A percentile compares a stretch with the other conserved stretches of the same genome.
Evolutionary conservation across 2,888 invertebrate genomes (phyloP).

Genomic region (Pollenia angustigena): DNA sequence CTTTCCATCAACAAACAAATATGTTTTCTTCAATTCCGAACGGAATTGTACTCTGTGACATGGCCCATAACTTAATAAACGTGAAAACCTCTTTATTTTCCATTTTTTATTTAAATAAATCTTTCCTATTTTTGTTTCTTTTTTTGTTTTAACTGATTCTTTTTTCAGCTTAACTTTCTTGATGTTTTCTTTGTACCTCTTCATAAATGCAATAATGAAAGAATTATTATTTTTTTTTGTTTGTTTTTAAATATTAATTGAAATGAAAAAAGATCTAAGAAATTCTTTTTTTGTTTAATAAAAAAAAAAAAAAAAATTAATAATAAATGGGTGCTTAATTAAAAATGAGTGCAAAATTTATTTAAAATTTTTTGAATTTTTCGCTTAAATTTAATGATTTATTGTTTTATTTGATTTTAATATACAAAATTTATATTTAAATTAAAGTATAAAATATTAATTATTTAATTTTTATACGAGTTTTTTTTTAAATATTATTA

Average conservation of each 20-base stretch:
- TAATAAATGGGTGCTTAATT: constrained; percentile 33
- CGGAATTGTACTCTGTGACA: too few relatives aligned
- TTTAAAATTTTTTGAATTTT: constrained; percentile 22
- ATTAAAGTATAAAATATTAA: constrained; percentile 53
- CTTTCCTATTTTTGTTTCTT: neutral
- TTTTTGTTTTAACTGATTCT: neutral
- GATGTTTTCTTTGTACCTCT: constrained; percentile 56
- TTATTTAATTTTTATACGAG: constrained; percentile 41
- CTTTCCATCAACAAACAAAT: too few relatives aligned
- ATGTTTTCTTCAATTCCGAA: too few relatives aligned
- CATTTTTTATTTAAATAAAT: neutral
- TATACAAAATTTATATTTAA: constrained; percentile 56
- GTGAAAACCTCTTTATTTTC: neutral
- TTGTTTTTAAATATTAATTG: constrained; percentile 4
- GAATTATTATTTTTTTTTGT: constrained; percentile 13
- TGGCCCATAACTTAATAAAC: too few relatives aligned
- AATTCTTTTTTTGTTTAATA: constrained; percentile 20
- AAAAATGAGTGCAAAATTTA: constrained; percentile 63
- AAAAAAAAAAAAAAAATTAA: neutral
- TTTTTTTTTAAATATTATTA: constrained; percentile 22
- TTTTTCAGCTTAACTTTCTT: constrained; percentile 22
- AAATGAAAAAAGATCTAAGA: neutral
- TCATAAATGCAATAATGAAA: constrained; percentile 67
- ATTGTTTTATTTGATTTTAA: constrained; percentile 44
- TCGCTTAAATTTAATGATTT: constrained; percentile 48